Evolutionary conservation across 92 coral and sea anemone species (phyloP).

Genomic region (Phenganax marumi): DNA sequence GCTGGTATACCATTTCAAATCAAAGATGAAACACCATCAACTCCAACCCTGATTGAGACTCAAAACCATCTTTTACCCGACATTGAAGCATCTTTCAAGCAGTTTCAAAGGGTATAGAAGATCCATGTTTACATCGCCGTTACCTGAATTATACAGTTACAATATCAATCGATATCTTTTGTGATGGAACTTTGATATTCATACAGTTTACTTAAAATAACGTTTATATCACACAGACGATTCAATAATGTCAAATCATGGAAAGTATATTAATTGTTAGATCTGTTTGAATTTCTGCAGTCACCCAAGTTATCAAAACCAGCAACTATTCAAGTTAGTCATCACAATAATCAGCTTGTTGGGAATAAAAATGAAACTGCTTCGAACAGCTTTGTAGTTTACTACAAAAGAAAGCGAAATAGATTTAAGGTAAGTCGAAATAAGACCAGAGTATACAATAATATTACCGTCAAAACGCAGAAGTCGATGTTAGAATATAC

Average conservation of each 20-base stretch:
- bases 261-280: too few relatives aligned
- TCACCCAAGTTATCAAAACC: neutral
- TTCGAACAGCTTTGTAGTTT: slow-evolving; percentile 76
- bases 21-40: slow-evolving; percentile 76
- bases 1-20: slow-evolving; percentile 61
- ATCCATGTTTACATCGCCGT: neutral
- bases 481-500: too few relatives aligned
- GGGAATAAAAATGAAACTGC: slow-evolving; percentile 72
- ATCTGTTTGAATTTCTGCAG: neutral
- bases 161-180: too few relatives aligned
- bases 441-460: too few relatives aligned
- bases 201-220: too few relatives aligned
- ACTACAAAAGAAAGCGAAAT: slow-evolving; percentile 68
- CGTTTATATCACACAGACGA: too few relatives aligned
- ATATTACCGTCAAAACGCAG: too few relatives aligned
- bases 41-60: slow-evolving; percentile 74
- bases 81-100: slow-evolving; percentile 73
- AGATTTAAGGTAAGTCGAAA: slow-evolving; percentile 65
- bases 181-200: too few relatives aligned
- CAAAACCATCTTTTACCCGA: slow-evolving; percentile 76
- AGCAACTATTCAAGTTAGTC: neutral
- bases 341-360: slow-evolving; percentile 12
- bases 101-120: slow-evolving; percentile 70
- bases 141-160: too few relatives aligned
- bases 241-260: too few relatives aligned